phyloP scores from a whole-genome alignment of 2,113 vertebrate genomes.

The Catharus fuscescens region DNA sequence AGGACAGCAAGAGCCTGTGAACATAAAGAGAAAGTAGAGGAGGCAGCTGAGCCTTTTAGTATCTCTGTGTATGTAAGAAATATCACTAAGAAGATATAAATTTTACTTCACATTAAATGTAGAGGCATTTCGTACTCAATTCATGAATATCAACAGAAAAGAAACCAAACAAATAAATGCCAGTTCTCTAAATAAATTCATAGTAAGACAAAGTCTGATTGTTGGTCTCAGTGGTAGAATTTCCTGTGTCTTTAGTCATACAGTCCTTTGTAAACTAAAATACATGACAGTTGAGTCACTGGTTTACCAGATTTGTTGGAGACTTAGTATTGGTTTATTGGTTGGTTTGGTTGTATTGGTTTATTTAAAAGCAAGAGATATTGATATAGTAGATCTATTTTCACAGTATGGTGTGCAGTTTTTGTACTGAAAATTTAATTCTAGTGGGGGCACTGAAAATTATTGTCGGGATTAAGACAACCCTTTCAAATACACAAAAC shows the following conservation, averaged over 20 bases:
- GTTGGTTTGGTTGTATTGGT: not conserved
- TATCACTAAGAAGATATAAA: not conserved
- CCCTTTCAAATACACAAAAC: not conserved
- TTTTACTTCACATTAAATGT: not conserved
- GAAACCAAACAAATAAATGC: not conserved
- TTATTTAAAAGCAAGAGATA: constrained; percentile 12
- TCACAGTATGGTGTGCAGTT: not conserved
- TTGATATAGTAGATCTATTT: not conserved
- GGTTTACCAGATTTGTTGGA: not conserved
- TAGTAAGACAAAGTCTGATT: not conserved
- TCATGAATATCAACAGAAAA: not conserved
- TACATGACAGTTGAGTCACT: not conserved
- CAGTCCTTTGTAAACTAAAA: not conserved
- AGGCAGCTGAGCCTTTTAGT: not conserved
- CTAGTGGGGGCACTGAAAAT: not conserved
- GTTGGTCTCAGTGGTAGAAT: not conserved
- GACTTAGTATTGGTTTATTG: not conserved
- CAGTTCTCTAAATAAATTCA: not conserved
- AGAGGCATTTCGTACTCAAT: not conserved
- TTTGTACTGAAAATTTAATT: not conserved
- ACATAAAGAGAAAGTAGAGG: not conserved
- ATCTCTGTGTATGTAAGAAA: not conserved
- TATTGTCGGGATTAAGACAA: not conserved
- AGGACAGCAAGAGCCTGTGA: not conserved
- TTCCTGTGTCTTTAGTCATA: not conserved